Evolutionary conservation across 1,140 invertebrate species (phyloP).

Genomic region (Antheraea pernyi): DNA sequence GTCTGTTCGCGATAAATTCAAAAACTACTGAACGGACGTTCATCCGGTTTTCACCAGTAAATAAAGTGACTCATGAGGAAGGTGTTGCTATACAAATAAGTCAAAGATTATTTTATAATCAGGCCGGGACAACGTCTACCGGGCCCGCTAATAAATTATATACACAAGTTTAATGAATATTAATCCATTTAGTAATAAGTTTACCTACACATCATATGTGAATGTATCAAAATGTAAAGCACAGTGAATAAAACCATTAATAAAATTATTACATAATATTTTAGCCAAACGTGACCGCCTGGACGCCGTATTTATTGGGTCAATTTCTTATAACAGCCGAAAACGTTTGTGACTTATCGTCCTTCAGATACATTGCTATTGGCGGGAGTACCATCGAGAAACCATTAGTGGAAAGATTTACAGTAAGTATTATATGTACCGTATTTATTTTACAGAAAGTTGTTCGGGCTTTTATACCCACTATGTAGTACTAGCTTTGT

Average conservation of each 20-base stretch:
- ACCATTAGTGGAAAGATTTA: slow-evolving; percentile 37
- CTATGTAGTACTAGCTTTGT: background rate
- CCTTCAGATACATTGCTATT: slow-evolving; percentile 44
- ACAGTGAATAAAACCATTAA: background rate
- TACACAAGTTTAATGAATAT: too few relatives aligned
- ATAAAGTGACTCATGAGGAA: too few relatives aligned
- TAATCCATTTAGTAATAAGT: background rate
- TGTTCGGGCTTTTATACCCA: background rate
- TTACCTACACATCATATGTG: background rate
- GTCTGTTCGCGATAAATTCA: too few relatives aligned
- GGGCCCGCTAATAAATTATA: too few relatives aligned
- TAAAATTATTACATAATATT: slow-evolving; percentile 27
- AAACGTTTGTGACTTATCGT: slow-evolving; percentile 42
- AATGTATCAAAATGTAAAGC: background rate
- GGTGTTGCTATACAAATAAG: too few relatives aligned
- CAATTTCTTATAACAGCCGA: slow-evolving; percentile 40
- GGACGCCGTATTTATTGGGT: slow-evolving; percentile 39
- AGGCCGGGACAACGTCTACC: too few relatives aligned
- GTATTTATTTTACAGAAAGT: background rate
- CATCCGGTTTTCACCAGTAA: too few relatives aligned
- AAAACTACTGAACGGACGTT: too few relatives aligned
- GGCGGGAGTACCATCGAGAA: slow-evolving; percentile 41
- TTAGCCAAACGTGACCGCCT: slow-evolving; percentile 42
- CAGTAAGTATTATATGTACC: slow-evolving; percentile 28
- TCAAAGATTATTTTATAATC: too few relatives aligned